These are phyloP conservation scores for Sinosuthora webbiana DNA, from an alignment of 2,113 vertebrate species.

Conservation along the genomic window DNA sequence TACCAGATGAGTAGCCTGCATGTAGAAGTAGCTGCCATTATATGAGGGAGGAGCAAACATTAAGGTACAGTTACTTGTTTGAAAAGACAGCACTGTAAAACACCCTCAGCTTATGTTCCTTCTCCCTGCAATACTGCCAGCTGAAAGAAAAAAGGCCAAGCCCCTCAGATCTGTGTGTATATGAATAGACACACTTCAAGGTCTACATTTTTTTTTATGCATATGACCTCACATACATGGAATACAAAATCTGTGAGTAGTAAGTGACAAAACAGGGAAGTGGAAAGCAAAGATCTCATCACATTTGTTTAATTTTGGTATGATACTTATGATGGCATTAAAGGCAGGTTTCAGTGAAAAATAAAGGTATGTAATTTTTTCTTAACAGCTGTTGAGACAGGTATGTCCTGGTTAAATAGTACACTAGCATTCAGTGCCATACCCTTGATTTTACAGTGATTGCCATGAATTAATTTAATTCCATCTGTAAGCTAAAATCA, in stretches of 20 bases:
- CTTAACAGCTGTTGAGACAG: constrained; percentile 63
- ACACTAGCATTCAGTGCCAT: constrained; percentile 45
- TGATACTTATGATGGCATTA: constrained; percentile 37
- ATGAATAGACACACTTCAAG: neutral
- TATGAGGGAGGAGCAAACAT: neutral
- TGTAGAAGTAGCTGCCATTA: neutral
- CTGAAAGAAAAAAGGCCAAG: neutral
- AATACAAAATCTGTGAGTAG: neutral
- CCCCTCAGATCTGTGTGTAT: neutral
- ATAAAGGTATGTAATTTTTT: constrained; percentile 40
- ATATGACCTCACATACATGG: neutral
- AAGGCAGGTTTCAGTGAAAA: constrained; percentile 56
- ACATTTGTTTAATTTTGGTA: constrained; percentile 42
- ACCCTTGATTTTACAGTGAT: constrained; percentile 69
- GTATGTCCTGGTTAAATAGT: constrained; percentile 52
- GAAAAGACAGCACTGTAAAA: neutral
- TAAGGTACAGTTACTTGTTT: neutral
- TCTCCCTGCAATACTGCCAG: neutral
- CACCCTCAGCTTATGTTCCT: neutral
- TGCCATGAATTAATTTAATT: constrained; percentile 72
- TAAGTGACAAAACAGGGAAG: neutral
- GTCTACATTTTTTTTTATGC: neutral
- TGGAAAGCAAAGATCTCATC: neutral
- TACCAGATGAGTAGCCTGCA: neutral
- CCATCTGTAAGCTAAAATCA: constrained; percentile 75